Evolutionary conservation across 2,888 invertebrate species (phyloP), one percentile per base, ranked within the genome.

Genomic region (Odontocolon sp.): DNA sequence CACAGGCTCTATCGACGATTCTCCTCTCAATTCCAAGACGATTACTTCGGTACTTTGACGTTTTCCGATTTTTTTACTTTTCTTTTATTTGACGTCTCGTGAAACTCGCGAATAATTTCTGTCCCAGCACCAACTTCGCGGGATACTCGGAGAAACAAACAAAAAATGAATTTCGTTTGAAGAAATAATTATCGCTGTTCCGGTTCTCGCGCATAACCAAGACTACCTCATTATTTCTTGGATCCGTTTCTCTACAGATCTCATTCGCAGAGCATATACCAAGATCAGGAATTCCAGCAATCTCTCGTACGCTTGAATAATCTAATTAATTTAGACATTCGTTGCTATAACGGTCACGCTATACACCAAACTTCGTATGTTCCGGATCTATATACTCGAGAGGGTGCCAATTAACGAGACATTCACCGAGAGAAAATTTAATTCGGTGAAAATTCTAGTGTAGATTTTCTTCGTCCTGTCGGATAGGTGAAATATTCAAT

Each of bases 61-160:
- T 26, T 38, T 64, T 59, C 38, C 28, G 16, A 63, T 40, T 63
- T 63, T 38, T 59, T 33, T 72, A 28, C 38, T 47, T 2, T 21
- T 21, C 33, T 42, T 67, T 26, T 42, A 77, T 59, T 26, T 68
- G 77, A 68, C 77, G 57, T 63, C 14, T 50, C 63, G 36, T 56
- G 36, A 74, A 47, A 33, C 56, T 16, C 26, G 36, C 16, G 54
- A 61, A 66, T 59, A n/a, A 40, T 52, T 38, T 9, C 11, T 40
- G 36, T 47, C 59, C 50, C 72, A 72, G 26, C 63, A 72, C 77
- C 72, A 77, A 77, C 77, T 70, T 54, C 69, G 38, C 50, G 59
- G 11, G 28, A 9, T 18, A 42, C 9, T 45, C 33, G 26, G 47
- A 21, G 21, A 67, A 61, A 61, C 47, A 74, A 68, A 56, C 57